Evolutionary conservation across 2,113 vertebrate genomes (phyloP), one percentile per base, ranked within the genome.

Genomic region (Lophotis ruficrista): DNA sequence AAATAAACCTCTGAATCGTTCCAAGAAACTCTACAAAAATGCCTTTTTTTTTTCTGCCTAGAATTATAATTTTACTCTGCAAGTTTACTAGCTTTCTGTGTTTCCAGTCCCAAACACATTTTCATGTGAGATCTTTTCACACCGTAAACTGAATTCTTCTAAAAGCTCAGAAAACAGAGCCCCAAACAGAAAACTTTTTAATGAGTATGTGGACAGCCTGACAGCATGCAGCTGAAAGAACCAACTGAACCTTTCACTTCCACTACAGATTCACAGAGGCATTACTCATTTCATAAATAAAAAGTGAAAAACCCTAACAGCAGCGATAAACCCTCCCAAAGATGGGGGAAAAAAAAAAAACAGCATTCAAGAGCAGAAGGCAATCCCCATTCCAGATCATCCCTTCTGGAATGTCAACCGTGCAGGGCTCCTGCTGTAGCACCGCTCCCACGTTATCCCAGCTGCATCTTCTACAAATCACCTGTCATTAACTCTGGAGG

Each of bases 261-360:
- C 62, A 60, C 43, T 47, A 7, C 48, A 95, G 57, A 57, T 48
- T 58, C 33, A 62, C 56, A 78, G 64, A 73, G 12, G 8, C 20
- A 37, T 80, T 83, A 65, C 17, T 69, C 51, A 41, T 60, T 83
- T 64, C 7, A 77, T 24, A 4, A 79, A 51, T 53, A 84, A 80
- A 69, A 77, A 57, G 33, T 45, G 33, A 62, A 73, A 89, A 93
- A 65, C 22, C 27, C 65, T 48, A 87, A 84, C 15, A 91, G 73
- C 73, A 84, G 78, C 85, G 94, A 82, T 27, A 84, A 87, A 70
- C 35, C 20, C 14, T 87, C 58, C 58, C 64, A 72, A 66, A 68
- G 24, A 65, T 6, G 5, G 28, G 50, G 38, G 6, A 0, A 4
- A 57, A 37, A 30, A 5, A 0, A 4, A 53, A 37, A 50, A 3